Base-by-base conservation (phyloP, 2,113 vertebrate genomes). In the Gambusia affinis region DNA sequence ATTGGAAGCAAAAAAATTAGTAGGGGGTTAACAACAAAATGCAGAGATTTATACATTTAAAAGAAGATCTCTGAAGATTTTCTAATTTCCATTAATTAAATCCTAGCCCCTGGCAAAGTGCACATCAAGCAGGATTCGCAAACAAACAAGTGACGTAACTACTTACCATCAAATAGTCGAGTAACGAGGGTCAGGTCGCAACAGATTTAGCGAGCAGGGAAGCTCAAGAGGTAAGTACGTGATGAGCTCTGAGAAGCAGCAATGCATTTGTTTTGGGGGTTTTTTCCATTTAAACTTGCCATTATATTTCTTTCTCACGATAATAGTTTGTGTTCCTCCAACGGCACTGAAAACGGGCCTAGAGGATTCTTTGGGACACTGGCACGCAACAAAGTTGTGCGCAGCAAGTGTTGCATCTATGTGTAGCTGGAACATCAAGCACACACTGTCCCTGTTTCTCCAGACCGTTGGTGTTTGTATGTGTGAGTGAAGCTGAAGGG, bases 51-150 rank as follows among this genome's bases (percentile, higher is more conserved):
- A 95, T 90, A 94, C 92, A 91, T 54, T 54, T 92, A 84, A 88
- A 90, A 95, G 90, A 68, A 83, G 87, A 76, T 92, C 93, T 93
- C 92, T 28, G 75, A 89, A 93, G 92, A 91, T 92, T 85, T 89
- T 73, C 75, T 78, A 83, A 88, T 95, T 95, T 95, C 94, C 91
- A 94, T 95, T 94, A 94, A 95, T 96, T 95, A 95, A 90, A 91
- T 83, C 78, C 60, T 80, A 92, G 94, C 94, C 94, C 86, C 92
- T 88, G 95, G 95, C 93, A 91, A 92, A 92, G 85, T 91, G 92
- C 90, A 94, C 92, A 92, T 92, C 88, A 92, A 94, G 92, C 90
- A 90, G 89, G 86, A 93, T 88, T 90, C 88, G 86, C 91, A 93
- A 93, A 93, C 92, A 93, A 94, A 94, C 90, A 93, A 93, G 87